Percentiles rank a stretch among this genome's conserved stretches.
phyloP scores from a whole-genome alignment of 2,888 invertebrate species.

The Busseola fusca region DNA sequence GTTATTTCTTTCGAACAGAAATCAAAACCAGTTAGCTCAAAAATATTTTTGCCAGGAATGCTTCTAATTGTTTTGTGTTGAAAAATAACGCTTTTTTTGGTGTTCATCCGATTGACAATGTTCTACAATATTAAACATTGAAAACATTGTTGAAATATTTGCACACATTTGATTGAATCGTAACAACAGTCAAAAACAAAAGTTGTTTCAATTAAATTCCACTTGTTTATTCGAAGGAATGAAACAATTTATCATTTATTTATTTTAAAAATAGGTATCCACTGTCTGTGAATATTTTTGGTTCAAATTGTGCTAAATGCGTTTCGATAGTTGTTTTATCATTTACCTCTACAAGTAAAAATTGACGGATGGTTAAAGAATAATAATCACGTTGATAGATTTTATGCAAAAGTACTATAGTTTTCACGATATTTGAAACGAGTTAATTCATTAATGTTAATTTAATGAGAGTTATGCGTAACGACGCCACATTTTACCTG shows the following conservation, averaged over 20 bases:
- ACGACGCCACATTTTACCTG: too few species aligned
- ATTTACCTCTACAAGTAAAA: background rate
- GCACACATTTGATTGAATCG: constrained; percentile 62
- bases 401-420: background rate
- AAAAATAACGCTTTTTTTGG: background rate
- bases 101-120: constrained; percentile 28
- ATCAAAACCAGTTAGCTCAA: background rate
- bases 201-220: constrained; percentile 75
- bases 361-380: background rate
- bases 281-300: background rate
- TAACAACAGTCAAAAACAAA: constrained; percentile 66
- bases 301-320: background rate
- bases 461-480: background rate
- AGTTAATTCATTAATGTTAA: background rate
- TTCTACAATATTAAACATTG: constrained; percentile 28
- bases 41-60: background rate
- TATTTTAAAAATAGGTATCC: constrained; percentile 41
- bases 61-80: background rate
- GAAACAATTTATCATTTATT: constrained; percentile 69
- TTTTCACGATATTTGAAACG: background rate
- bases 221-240: constrained; percentile 70
- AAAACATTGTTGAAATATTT: constrained; percentile 53
- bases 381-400: background rate
- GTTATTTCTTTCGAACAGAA: background rate
- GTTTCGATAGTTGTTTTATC: constrained; percentile 1